Evolutionary conservation across 2,113 vertebrate species (phyloP).

Genomic region (Tragelaphus imberbis): DNA sequence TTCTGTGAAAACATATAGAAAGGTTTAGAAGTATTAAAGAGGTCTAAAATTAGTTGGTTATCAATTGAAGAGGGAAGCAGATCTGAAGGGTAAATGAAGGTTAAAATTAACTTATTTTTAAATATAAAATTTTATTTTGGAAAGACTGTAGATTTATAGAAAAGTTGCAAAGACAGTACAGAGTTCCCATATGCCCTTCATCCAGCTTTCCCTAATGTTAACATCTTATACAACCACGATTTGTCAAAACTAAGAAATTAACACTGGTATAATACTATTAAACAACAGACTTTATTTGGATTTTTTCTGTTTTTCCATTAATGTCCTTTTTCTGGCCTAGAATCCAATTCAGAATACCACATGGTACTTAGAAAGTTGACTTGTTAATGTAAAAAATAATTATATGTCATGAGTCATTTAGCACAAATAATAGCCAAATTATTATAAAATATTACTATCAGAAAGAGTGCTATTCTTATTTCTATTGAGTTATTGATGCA

Average conservation of each 20-base stretch:
- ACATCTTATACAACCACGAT: not conserved
- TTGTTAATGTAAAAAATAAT: not conserved
- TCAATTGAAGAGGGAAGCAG: not conserved
- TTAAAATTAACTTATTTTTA: constrained; percentile 9
- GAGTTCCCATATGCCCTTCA: not conserved
- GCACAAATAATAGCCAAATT: constrained; percentile 22
- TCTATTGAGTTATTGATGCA: not conserved
- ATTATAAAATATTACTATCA: not conserved
- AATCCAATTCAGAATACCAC: not conserved
- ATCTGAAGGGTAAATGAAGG: not conserved
- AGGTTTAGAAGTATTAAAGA: not conserved
- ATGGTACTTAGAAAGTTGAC: not conserved
- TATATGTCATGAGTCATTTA: not conserved
- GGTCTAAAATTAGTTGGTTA: not conserved
- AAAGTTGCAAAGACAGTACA: not conserved
- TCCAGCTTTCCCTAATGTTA: not conserved
- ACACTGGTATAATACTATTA: not conserved
- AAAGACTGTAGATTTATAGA: not conserved
- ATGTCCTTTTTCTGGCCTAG: not conserved
- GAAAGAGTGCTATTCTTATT: not conserved
- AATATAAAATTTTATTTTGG: not conserved
- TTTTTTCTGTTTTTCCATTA: not conserved
- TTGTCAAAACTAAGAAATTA: not conserved
- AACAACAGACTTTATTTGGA: not conserved
- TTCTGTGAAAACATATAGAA: not conserved